A percentile compares a stretch with the other conserved stretches of the same genome.
Conservation (phyloP, 2,113 vertebrate genomes). For the Gallinago media region DNA sequence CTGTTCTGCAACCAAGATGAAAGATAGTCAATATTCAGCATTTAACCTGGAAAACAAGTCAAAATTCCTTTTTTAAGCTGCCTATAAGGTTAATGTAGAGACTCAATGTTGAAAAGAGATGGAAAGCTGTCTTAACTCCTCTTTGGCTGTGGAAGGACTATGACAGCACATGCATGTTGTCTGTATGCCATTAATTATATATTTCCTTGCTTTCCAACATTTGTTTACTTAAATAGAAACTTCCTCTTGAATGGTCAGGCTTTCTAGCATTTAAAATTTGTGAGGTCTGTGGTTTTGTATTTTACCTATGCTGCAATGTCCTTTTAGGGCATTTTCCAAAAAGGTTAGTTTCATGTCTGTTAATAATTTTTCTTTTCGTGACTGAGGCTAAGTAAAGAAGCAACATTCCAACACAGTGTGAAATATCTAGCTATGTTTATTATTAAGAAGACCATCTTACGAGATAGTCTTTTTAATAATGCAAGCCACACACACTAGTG, state of each 20-base stretch:
- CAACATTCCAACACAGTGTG: background rate
- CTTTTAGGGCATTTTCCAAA: slow-evolving; percentile 6
- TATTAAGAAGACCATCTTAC: slow-evolving; percentile 10
- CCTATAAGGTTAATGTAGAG: background rate
- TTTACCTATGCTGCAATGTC: background rate
- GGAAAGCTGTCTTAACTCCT: background rate
- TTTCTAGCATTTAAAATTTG: slow-evolving; percentile 2
- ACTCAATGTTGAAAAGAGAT: background rate
- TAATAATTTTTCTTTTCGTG: background rate
- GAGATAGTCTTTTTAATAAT: slow-evolving; percentile 7
- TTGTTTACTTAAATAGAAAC: slow-evolving; percentile 24
- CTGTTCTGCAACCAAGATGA: background rate
- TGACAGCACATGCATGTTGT: background rate
- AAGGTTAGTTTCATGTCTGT: background rate
- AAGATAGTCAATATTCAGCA: background rate
- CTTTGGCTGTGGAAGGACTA: background rate
- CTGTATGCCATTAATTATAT: background rate
- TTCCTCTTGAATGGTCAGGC: background rate
- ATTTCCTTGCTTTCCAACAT: background rate
- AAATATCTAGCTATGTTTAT: slow-evolving; percentile 50
- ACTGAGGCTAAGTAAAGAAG: background rate
- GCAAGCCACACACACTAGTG: background rate
- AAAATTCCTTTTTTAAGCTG: background rate
- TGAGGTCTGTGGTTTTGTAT: background rate
- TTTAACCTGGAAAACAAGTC: background rate